Evolutionary conservation across 2,888 invertebrate genomes (phyloP).

Genomic region (Morpho achilles): DNA sequence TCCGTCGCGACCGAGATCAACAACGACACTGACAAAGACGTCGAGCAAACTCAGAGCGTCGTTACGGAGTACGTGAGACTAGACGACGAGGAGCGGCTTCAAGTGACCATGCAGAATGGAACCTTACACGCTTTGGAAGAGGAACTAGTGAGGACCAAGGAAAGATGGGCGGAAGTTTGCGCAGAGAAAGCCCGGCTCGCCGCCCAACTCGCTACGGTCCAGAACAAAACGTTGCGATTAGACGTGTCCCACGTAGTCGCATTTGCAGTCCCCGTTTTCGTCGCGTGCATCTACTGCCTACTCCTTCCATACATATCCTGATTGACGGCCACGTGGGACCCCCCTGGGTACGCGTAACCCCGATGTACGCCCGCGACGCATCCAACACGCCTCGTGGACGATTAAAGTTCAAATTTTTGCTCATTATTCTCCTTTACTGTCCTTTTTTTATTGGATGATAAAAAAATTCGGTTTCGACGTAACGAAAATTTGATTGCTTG

Average conservation of each 20-base stretch:
- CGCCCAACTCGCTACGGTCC: constrained; percentile 79
- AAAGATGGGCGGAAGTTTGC: constrained; percentile 83
- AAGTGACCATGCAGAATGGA: constrained; percentile 65
- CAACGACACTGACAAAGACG: constrained; percentile 33
- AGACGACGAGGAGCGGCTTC: constrained; percentile 45
- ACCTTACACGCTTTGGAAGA: constrained; percentile 83
- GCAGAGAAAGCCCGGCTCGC: constrained; percentile 81
- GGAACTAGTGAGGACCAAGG: constrained; percentile 85
- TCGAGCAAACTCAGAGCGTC: constrained; percentile 5
- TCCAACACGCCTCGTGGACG: constrained; percentile 16
- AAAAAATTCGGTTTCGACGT: background rate
- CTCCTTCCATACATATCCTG: constrained; percentile 80
- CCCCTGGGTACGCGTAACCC: constrained; percentile 67
- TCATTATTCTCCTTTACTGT: constrained; percentile 26
- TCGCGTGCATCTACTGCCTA: constrained; percentile 80
- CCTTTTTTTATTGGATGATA: constrained; percentile 14
- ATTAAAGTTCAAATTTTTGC: constrained; percentile 27
- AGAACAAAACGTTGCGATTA: constrained; percentile 77
- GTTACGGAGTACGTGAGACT: constrained; percentile 45
- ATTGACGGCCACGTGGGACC: constrained; percentile 80
- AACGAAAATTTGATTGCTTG: background rate
- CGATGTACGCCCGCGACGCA: constrained; percentile 21
- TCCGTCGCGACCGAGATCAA: constrained; percentile 60
- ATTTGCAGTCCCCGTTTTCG: constrained; percentile 77
- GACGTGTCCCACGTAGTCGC: constrained; percentile 78